Base-by-base conservation (phyloP, 2,113 vertebrate genomes). In the Oryzias celebensis region DNA sequence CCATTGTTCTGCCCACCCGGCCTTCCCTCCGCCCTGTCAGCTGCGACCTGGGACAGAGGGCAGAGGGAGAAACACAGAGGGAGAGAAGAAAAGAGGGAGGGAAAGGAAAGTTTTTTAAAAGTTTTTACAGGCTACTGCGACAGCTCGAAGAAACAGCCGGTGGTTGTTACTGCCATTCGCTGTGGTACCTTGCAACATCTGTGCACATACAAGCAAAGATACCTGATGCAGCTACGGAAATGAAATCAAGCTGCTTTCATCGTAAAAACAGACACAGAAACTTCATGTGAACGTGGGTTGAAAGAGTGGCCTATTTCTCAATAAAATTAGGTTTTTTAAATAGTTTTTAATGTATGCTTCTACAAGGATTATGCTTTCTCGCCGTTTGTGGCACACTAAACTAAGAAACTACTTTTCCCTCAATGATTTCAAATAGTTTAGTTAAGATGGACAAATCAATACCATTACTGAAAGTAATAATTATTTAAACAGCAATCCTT, bases 1-100 rank as follows among this genome's bases (percentile, higher is more conserved):
- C 91, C 84, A 93, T 92, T 93, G 92, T 92, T 92, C 90, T 90
- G 79, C 80, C 84, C 87, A 75, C 85, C 85, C 84, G 71, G 77
- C 88, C 87, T 84, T 82, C 85, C 82, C 84, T 85, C 85, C 70
- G 68, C 86, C 83, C 84, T 78, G 85, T 91, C 90, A 90, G 89
- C 90, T 91, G 89, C 82, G 78, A 90, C 89, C 88, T 84, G 75
- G 87, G 85, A 86, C 86, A 89, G 87, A 88, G 89, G 82, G 78
- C 73, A 83, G 60, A 71, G 68, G 77, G 68, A 72, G 52, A 65
- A 60, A 54, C 14, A 36, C n/a, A 46, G 42, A 44, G 10, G 24
- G 31, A 3, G n/a, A 31, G 2, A 70, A 52, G 62, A 22, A 42
- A 68, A 81, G 75, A 22, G 36, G 1, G 71, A 51, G 62, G 31